Evolutionary conservation across 37 sponge, comb jelly and placozoan species (phyloP), one percentile per base, ranked within the genome.

Genomic region (Beroe forskalii): DNA sequence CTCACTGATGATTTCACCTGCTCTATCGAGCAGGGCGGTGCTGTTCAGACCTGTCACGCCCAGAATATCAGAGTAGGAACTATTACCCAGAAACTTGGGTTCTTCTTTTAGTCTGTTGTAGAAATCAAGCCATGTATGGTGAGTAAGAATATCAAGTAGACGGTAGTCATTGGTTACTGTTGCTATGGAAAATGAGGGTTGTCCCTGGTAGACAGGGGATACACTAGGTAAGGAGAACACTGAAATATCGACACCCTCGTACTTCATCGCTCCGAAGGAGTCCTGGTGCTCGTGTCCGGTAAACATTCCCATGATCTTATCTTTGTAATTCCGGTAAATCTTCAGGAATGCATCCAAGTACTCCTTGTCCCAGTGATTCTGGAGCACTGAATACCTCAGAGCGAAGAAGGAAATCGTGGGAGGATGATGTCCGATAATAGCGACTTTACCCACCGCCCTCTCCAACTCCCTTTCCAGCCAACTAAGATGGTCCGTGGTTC

Each of bases 201-300:
- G 86, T 12, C 86, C 55, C 4, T 23, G 22, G 55, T 80, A 80
- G 2, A 80, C 40, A 0, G 86, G 86, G 1, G 86, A 80, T 20
- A 80, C 48, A 43, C 86, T 80, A 23, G 86, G 86, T 19, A 80
- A 44, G 3, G 55, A 33, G 31, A 44, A 80, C 22, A 31, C 28
- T 35, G 72, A 27, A 19, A 69, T 69, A 32, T 69, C 72, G 1
- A 69, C 72, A 20, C 72, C 72, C 9, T 27, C 12, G 9, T 36
- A 33, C 38, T 32, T 69, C 55, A 28, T 14, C 0, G 42, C 86
- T 4, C 37, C 55, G 48, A 80, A 80, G 0, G 86, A 33, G 86
- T 80, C 86, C 55, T 80, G 55, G 86, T 80, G 86, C 30, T 80
- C 86, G 28, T 80, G 86, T 25, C 86, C 86, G 4, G 23, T 22